Percentiles rank a stretch among this genome's conserved stretches.
Conservation (phyloP, 2,113 vertebrate genomes). For the Strigops habroptila region DNA sequence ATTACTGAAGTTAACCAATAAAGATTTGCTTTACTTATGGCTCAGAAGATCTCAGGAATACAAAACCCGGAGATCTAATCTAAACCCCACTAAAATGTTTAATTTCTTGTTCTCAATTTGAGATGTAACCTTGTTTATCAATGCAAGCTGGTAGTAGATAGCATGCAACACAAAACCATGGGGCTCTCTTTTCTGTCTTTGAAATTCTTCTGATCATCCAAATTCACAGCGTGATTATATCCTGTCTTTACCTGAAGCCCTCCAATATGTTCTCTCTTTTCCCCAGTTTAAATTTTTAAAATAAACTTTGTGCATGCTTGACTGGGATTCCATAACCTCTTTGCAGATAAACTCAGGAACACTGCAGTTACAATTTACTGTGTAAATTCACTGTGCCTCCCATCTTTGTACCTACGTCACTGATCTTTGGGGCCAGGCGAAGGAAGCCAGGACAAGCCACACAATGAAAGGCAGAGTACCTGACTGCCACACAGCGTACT, state of each 20-base stretch:
- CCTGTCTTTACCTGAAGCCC: not conserved
- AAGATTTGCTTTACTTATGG: not conserved
- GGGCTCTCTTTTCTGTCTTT: not conserved
- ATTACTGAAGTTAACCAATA: not conserved
- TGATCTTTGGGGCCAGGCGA: not conserved
- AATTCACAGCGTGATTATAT: not conserved
- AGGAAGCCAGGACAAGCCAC: not conserved
- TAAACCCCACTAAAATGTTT: not conserved
- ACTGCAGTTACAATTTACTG: not conserved
- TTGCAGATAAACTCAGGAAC: not conserved
- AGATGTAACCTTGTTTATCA: not conserved
- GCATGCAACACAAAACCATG: not conserved
- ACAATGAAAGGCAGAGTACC: not conserved
- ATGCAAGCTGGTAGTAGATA: not conserved
- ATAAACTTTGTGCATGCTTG: not conserved
- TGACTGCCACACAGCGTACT: accelerated
- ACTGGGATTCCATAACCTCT: not conserved
- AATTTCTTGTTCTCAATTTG: not conserved
- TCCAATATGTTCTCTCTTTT: not conserved
- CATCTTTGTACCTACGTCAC: not conserved
- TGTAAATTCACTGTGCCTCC: not conserved
- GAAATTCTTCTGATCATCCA: not conserved
- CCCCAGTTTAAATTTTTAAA: not conserved
- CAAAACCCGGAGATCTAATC: not conserved
- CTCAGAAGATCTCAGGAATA: not conserved